Percentiles rank a stretch among this genome's conserved stretches.
phyloP scores from a whole-genome alignment of 2,888 invertebrate genomes.

The Plemyria rubiginata region DNA sequence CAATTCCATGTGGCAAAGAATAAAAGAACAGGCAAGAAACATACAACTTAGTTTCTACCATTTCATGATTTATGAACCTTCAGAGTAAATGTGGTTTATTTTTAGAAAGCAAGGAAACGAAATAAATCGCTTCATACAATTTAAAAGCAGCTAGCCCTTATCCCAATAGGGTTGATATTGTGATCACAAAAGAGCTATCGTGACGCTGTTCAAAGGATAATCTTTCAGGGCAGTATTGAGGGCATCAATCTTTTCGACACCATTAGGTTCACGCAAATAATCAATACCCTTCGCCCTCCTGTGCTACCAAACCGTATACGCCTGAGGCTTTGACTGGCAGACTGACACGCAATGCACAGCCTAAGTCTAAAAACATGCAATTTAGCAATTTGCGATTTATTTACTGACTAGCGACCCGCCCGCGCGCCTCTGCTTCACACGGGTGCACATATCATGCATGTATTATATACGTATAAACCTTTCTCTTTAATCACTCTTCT shows the following conservation, averaged over 20 bases:
- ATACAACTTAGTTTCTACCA: too few relatives aligned
- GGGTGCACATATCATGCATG: too few relatives aligned
- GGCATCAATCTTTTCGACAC: slow-evolving; percentile 62
- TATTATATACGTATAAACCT: too few relatives aligned
- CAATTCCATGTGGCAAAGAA: too few relatives aligned
- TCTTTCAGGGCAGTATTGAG: slow-evolving; percentile 33
- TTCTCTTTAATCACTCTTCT: too few relatives aligned
- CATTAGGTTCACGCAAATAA: slow-evolving; percentile 64
- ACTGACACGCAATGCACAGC: background rate
- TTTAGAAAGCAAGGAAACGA: background rate
- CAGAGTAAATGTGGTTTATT: background rate
- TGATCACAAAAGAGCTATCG: slow-evolving; percentile 40
- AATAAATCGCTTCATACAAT: slow-evolving; percentile 11
- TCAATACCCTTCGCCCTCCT: slow-evolving; percentile 43
- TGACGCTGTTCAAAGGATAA: slow-evolving; percentile 40
- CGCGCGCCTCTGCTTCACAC: too few relatives aligned
- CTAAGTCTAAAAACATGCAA: too few relatives aligned
- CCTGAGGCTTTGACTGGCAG: background rate
- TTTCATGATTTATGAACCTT: too few relatives aligned
- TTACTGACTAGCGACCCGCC: too few relatives aligned
- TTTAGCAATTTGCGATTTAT: too few relatives aligned
- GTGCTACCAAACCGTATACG: slow-evolving; percentile 1
- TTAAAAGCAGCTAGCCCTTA: slow-evolving; percentile 22
- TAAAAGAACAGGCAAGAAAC: too few relatives aligned
- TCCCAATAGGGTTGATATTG: slow-evolving; percentile 25